Conservation (phyloP, 2,797 vertebrate genomes). For the Myiotriccus ornatus region DNA sequence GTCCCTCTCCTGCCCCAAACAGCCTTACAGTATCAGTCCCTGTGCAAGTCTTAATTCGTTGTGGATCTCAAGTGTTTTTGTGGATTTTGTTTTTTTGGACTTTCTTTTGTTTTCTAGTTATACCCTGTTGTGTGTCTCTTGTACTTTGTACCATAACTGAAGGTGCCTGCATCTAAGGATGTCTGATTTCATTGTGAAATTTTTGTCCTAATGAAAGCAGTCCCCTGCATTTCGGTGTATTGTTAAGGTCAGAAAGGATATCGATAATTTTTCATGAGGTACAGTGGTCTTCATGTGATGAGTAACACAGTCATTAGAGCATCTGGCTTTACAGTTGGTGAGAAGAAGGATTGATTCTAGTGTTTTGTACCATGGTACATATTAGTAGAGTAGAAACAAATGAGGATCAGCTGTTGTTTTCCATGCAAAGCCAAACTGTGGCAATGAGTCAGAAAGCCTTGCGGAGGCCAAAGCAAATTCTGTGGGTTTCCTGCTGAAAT, state of each 20-base stretch:
- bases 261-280: not conserved
- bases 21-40: not conserved
- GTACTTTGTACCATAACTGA: not conserved
- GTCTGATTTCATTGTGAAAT: not conserved
- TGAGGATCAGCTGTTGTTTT: conserved; percentile 8
- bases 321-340: not conserved
- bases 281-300: not conserved
- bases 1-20: not conserved
- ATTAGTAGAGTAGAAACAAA: not conserved
- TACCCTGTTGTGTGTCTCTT: not conserved
- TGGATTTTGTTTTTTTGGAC: accelerated
- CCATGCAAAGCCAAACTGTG: not conserved
- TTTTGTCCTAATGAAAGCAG: not conserved
- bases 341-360: not conserved
- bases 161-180: not conserved
- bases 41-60: not conserved
- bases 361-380: not conserved
- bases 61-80: not conserved
- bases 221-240: not conserved
- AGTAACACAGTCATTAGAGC: not conserved
- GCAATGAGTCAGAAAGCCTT: not conserved
- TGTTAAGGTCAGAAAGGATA: not conserved
- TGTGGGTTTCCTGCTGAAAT: not conserved
- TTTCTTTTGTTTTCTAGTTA: not conserved
- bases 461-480: not conserved